Evolutionary conservation across 2,888 invertebrate genomes (phyloP), one percentile per base, ranked within the genome.

Genomic region (Trichopoda pennipes): DNA sequence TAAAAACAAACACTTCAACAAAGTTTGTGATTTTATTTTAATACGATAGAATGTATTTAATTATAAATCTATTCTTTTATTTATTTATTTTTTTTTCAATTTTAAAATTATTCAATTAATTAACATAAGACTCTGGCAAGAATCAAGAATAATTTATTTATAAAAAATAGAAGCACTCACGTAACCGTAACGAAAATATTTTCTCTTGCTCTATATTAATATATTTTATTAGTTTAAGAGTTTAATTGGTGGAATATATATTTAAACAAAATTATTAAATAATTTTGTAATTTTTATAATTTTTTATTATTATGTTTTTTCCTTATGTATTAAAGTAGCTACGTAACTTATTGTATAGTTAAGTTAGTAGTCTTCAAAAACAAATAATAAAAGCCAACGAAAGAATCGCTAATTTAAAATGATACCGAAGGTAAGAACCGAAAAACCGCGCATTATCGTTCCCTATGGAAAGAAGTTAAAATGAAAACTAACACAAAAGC

Each of bases 401-500:
- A 47, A 51, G 42, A 32, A 53, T n/a, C 68, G 60, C 21, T 76
- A 47, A 68, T 76, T 61, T 47, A n/a, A 35, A 12, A 69, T 23
- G 17, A 32, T 16, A 28, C 12, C 75, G 66, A 28, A 56, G 51
- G 47, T n/a, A 55, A n/a, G n/a, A n/a, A 53, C 35, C 58, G 44
- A 68, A 66, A 72, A 42, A 66, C 32, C 44, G 68, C 79, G 68
- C 49, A 49, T 74, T 10, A 47, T 42, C 56, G 73, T 80, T 74
- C 73, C 61, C 38, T 63, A 73, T 32, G 32, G 55, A 51, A 61
- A 73, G 73, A 80, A 63, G 73, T 80, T 74, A 4, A 80, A 80
- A 61, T 74, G 47, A 49, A 74, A 80, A 80, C 79, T 80, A 73
- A 79, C 66, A 53, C 28, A 68, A 79, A 60, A 68, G 61, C 79